Conservation (phyloP, 1,140 invertebrate species). For the Subanguina moxae region DNA sequence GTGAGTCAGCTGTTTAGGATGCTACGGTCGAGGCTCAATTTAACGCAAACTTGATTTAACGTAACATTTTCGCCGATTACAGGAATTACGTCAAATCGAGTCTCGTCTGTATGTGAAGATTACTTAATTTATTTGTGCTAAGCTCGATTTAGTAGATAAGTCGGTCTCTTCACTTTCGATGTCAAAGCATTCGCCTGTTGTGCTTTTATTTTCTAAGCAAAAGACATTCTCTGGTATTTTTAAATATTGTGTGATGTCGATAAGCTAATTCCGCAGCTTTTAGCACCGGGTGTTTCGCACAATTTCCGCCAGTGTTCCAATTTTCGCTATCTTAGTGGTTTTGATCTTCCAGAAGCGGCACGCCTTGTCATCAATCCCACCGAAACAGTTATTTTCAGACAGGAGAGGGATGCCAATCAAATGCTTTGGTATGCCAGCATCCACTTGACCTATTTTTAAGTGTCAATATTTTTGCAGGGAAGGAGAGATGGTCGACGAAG, state of each 20-base stretch:
- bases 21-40: too few relatives aligned
- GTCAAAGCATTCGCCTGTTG: constrained; percentile 3
- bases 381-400: constrained; percentile 34
- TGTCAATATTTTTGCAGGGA: constrained; percentile 17
- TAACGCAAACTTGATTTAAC: too few relatives aligned
- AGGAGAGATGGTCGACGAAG: constrained; percentile 16
- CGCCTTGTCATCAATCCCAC: constrained; percentile 35
- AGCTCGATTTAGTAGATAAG: background rate
- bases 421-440: constrained; percentile 32
- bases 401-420: constrained; percentile 36
- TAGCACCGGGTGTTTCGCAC: constrained; percentile 1
- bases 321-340: constrained; percentile 52
- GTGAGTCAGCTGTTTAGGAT: too few relatives aligned
- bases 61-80: too few relatives aligned
- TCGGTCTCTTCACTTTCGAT: background rate
- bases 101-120: too few relatives aligned
- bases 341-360: constrained; percentile 27
- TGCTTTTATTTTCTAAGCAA: constrained; percentile 10
- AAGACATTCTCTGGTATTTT: background rate
- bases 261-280: background rate
- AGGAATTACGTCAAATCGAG: too few relatives aligned
- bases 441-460: too few relatives aligned
- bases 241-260: background rate
- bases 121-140: background rate
- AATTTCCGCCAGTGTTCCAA: constrained; percentile 41